A percentile compares a stretch with the other conserved stretches of the same genome.
Conservation (phyloP, 2,113 vertebrate genomes). For the Atherinomorus stipes region DNA sequence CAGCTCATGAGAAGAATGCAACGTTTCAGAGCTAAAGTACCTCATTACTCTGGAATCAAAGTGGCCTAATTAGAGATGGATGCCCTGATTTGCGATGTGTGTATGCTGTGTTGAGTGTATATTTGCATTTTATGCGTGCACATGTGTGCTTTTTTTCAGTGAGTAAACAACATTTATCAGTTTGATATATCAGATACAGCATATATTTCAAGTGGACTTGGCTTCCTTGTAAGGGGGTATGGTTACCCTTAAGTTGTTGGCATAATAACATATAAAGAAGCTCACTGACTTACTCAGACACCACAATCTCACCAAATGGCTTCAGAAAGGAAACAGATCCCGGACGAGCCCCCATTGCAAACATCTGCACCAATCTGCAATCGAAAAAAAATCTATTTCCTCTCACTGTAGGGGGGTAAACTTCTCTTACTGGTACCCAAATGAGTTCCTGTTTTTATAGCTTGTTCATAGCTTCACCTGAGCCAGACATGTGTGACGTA, state of each 20-base stretch:
- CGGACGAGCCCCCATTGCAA: too few species aligned
- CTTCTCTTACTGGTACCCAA: background rate
- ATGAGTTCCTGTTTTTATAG: background rate
- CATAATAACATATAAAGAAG: too few species aligned
- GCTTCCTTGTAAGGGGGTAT: background rate
- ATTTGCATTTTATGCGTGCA: background rate
- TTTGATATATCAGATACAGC: background rate
- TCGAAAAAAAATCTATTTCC: background rate
- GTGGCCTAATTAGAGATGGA: conserved; percentile 54
- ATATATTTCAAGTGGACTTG: background rate
- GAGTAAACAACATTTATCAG: background rate
- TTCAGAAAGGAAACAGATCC: too few species aligned
- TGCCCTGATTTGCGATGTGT: conserved; percentile 49
- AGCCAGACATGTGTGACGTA: background rate
- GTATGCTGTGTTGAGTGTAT: background rate
- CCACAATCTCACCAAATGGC: too few species aligned
- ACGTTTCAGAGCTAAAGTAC: conserved; percentile 47
- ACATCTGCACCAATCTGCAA: background rate
- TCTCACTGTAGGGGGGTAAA: background rate
- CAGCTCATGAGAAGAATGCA: conserved; percentile 3
- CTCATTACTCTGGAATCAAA: conserved; percentile 61
- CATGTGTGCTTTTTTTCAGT: background rate
- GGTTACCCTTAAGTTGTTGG: too few species aligned
- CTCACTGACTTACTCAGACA: too few species aligned
- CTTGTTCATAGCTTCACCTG: background rate